Percentiles rank a stretch among this genome's conserved stretches.
Conservation (phyloP, 1,140 invertebrate genomes). For the Cepaea nemoralis region DNA sequence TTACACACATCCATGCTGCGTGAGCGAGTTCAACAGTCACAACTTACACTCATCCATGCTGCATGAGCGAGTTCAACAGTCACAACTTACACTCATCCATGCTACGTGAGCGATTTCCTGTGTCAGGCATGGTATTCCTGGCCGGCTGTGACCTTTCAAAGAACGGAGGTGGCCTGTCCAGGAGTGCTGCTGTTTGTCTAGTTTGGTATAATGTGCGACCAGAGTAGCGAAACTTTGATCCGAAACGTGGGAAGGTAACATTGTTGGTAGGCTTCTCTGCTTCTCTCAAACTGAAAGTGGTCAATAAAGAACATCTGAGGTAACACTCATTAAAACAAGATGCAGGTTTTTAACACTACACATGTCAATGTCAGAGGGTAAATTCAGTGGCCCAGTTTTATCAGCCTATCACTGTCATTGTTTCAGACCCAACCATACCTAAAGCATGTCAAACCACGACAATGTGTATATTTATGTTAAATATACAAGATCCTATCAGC, state of each 20-base stretch:
- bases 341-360: too few relatives aligned
- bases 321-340: too few relatives aligned
- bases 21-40: too few relatives aligned
- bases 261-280: conserved; percentile 86
- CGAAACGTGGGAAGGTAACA: conserved; percentile 84
- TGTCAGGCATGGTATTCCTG: conserved; percentile 40
- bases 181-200: conserved; percentile 76
- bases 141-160: conserved; percentile 89
- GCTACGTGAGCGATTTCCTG: conserved; percentile 44
- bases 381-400: too few relatives aligned
- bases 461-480: too few relatives aligned
- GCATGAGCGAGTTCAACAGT: too few relatives aligned
- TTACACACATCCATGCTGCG: too few relatives aligned
- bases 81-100: conserved; percentile 52
- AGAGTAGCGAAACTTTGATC: conserved; percentile 97
- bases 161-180: conserved; percentile 87
- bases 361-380: too few relatives aligned
- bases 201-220: conserved; percentile 97
- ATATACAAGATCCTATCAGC: neutral
- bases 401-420: too few relatives aligned
- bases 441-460: too few relatives aligned
- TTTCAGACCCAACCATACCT: too few relatives aligned
- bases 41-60: too few relatives aligned
- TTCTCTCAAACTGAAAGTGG: conserved; percentile 85
- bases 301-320: neutral